Conservation (phyloP, 2,888 invertebrate species). For the Pollenia amentaria region DNA sequence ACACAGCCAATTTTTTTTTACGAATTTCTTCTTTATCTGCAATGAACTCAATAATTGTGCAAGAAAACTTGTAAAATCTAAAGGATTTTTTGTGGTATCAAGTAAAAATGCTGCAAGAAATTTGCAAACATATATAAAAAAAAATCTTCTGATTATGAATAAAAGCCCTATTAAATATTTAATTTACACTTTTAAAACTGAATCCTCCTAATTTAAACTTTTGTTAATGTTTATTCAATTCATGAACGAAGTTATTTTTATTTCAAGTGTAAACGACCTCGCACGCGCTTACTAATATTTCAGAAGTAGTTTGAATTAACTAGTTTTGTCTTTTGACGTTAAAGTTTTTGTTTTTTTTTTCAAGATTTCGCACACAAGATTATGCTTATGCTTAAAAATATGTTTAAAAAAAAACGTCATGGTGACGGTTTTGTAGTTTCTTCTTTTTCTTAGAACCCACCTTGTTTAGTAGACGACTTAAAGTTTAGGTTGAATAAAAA, state of each 20-base stretch:
- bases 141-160: no score
- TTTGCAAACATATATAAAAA: no score
- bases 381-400: neutral
- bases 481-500: constrained; percentile 2
- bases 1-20: no score
- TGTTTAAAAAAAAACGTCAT: neutral
- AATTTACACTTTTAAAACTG: no score
- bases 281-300: constrained; percentile 37
- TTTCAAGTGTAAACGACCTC: constrained; percentile 56
- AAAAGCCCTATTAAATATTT: no score
- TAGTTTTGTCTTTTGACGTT: constrained; percentile 20
- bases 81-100: no score
- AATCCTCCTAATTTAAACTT: no score
- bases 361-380: neutral
- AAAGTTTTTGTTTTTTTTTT: neutral
- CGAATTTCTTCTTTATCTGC: no score
- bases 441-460: constrained; percentile 51
- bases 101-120: no score
- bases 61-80: no score
- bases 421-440: constrained; percentile 15
- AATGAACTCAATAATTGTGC: no score
- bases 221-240: constrained; percentile 15
- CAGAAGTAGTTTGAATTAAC: constrained; percentile 30
- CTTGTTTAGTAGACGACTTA: constrained; percentile 68
- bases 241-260: constrained; percentile 12